A percentile compares a stretch with the other conserved stretches of the same genome.
Evolutionary conservation across 2,797 vertebrate species (phyloP).

Genomic region (Lindbergichthys nudifrons): DNA sequence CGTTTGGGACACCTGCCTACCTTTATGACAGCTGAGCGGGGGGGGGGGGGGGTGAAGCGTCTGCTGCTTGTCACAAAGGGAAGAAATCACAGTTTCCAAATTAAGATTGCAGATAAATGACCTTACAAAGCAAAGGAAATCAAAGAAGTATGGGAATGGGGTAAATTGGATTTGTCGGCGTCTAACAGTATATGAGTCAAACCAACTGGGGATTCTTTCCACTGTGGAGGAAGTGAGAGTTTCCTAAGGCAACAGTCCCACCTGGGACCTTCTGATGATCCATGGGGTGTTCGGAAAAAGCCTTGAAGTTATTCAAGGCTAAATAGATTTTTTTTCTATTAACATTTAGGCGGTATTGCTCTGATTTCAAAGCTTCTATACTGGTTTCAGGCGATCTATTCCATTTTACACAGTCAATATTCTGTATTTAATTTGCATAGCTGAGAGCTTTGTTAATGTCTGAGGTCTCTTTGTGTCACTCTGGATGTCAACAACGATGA

Average conservation of each 20-base stretch:
- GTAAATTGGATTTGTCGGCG: constrained; percentile 85
- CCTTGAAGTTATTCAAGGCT: constrained; percentile 90
- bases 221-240: constrained; percentile 80
- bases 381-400: constrained; percentile 80
- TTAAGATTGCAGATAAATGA: constrained; percentile 87
- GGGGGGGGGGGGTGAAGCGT: constrained; percentile 36
- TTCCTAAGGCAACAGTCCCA: constrained; percentile 85
- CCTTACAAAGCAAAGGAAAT: constrained; percentile 85
- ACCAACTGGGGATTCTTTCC: constrained; percentile 85
- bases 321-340: constrained; percentile 92
- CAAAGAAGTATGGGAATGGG: constrained; percentile 83
- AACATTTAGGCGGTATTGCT: constrained; percentile 83
- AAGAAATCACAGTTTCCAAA: constrained; percentile 84
- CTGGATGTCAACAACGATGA: constrained; percentile 42
- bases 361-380: constrained; percentile 73
- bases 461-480: constrained; percentile 41
- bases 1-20: constrained; percentile 77
- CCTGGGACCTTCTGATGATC: constrained; percentile 82
- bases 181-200: constrained; percentile 87
- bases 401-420: constrained; percentile 79
- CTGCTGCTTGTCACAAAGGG: constrained; percentile 76
- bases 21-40: constrained; percentile 68
- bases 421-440: constrained; percentile 84
- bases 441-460: constrained; percentile 62
- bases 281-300: constrained; percentile 82